Evolutionary conservation across 2,797 vertebrate genomes (phyloP), one percentile per base, ranked within the genome.

Genomic region (Enteromius treurensis): DNA sequence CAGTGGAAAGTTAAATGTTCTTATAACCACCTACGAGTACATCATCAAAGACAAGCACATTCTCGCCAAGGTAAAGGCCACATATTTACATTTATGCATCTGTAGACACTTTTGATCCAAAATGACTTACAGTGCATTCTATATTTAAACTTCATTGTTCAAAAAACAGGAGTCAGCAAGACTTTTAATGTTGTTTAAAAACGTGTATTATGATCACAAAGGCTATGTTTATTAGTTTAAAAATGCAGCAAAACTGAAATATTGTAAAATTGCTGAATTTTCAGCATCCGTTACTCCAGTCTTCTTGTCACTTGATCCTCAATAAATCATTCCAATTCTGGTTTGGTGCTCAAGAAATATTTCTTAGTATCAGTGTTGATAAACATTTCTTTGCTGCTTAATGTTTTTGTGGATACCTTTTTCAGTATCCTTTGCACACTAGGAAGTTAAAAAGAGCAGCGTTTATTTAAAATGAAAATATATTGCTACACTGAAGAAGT

Each of bases 11-110:
- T 99, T 99, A 86, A 99, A 99, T 15, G 98, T 98, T 74, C 94
- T 99, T 86, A 90, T 99, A 90, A 99, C 98, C 78, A 99, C 98
- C 45, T 99, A 99, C 0, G 98, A 99, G 88, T 99, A 99, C 91
- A 98, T 99, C 91, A 99, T 99, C 91, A 99, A 99, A 92, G 98
- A 99, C 94, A 99, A 99, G 89, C 97, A 99, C 80, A 97, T 99
- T 86, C 97, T 99, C 86, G 98, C 97, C 89, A 99, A 99, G 96
- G 98, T 99, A 93, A 91, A 77, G 53, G 17, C 13, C 26, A 29
- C 34, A 14, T 34, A 55, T 69, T 67, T 47, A 14, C 40, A 29
- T 77, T 29, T 14, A 37, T 77, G 58, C 5, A 47, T 64, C 26
- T 26, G 23, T 14, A 32, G 51, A 37, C 14, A 8, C 64, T 26